Conservation (phyloP, 2,888 invertebrate genomes). For the Protodeltote pygarga region DNA sequence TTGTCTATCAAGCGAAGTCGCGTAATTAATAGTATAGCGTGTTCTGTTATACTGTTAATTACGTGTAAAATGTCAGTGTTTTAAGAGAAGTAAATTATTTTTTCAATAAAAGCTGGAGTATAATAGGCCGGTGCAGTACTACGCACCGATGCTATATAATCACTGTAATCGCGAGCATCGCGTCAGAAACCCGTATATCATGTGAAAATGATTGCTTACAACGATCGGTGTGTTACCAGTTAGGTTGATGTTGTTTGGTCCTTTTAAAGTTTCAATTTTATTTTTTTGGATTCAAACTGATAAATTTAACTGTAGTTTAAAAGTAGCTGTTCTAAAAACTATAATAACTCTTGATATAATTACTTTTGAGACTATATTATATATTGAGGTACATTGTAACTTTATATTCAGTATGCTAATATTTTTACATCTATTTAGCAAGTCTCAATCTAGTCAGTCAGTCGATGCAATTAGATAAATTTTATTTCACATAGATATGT, state of each 20-base stretch:
- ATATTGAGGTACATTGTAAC: no score
- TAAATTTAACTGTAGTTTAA: no score
- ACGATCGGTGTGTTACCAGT: conserved; percentile 16
- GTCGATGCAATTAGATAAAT: no score
- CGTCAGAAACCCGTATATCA: conserved; percentile 52
- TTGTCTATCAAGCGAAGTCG: conserved; percentile 8
- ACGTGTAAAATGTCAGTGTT: conserved; percentile 36
- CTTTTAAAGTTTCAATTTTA: not conserved
- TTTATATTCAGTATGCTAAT: no score
- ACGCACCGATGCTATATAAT: conserved; percentile 43
- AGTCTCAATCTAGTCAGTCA: no score
- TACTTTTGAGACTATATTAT: no score
- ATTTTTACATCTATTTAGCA: no score
- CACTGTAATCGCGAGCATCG: conserved; percentile 50
- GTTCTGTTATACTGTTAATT: conserved; percentile 27
- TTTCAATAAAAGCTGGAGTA: conserved; percentile 36
- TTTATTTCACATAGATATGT: not conserved
- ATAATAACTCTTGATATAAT: no score
- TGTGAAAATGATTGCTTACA: conserved; percentile 40
- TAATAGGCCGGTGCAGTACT: conserved; percentile 33
- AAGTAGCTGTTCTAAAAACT: no score
- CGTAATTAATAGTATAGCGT: no score
- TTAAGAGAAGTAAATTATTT: conserved; percentile 36
- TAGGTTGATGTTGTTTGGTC: conserved; percentile 14
- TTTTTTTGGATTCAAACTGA: no score